These are phyloP conservation scores for Vultur gryphus DNA, from an alignment of 2,797 vertebrate species.

Conservation along the genomic window DNA sequence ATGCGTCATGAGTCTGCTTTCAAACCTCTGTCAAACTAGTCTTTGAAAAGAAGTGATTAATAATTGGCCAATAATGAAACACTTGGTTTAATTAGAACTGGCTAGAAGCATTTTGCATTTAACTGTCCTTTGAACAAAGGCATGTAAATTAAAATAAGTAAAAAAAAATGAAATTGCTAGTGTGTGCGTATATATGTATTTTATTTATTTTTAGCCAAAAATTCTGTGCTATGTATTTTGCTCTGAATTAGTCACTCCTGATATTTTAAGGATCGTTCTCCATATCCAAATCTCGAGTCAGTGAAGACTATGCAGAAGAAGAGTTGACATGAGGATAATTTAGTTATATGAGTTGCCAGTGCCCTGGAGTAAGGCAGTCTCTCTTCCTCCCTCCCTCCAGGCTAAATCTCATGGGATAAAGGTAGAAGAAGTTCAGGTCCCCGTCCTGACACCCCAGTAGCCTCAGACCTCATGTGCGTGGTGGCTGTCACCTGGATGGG, in stretches of 20 bases:
- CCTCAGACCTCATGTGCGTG: accelerated
- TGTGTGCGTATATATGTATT: background rate
- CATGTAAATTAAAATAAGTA: background rate
- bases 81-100: slow-evolving; percentile 11
- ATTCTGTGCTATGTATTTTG: background rate
- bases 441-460: background rate
- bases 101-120: background rate
- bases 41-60: slow-evolving; percentile 21
- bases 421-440: background rate
- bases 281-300: accelerated
- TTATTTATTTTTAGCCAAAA: background rate
- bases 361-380: background rate
- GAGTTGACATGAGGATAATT: background rate
- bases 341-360: background rate
- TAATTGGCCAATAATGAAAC: background rate
- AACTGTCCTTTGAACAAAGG: background rate
- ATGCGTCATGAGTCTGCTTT: background rate
- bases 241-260: background rate
- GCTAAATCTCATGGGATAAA: background rate
- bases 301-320: background rate
- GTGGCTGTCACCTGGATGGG: background rate
- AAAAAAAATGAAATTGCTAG: background rate
- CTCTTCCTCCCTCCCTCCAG: background rate
- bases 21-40: background rate
- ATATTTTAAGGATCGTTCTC: background rate